Conservation (phyloP, 1,140 invertebrate genomes). For the Drosophila guanche region DNA sequence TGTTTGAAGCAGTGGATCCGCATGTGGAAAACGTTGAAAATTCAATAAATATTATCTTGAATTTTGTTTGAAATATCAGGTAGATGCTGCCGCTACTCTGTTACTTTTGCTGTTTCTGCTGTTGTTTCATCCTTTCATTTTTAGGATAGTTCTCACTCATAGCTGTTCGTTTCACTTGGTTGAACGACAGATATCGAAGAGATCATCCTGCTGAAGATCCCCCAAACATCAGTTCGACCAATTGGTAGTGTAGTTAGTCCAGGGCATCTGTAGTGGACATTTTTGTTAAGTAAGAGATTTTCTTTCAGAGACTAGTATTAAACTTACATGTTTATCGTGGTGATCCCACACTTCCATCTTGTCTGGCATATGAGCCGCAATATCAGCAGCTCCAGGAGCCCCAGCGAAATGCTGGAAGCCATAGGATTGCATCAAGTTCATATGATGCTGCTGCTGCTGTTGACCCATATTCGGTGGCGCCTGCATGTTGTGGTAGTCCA, state of each 20-base stretch:
- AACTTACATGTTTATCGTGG: conserved; percentile 81
- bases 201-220: conserved; percentile 33
- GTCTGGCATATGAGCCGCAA: conserved; percentile 70
- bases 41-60: conserved; percentile 45
- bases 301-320: too few species aligned
- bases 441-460: conserved; percentile 57
- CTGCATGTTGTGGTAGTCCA: conserved; percentile 80
- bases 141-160: neutral
- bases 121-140: conserved; percentile 13
- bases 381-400: conserved; percentile 58
- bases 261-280: conserved; percentile 53
- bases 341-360: conserved; percentile 82
- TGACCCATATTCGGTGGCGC: conserved; percentile 64
- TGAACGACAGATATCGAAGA: conserved; percentile 10
- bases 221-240: conserved; percentile 76
- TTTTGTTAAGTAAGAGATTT: neutral
- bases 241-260: conserved; percentile 75
- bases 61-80: conserved; percentile 32
- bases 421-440: conserved; percentile 77
- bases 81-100: conserved; percentile 13
- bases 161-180: conserved; percentile 25
- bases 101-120: neutral
- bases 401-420: conserved; percentile 74
- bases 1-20: conserved; percentile 39
- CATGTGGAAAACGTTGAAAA: conserved; percentile 53